Base-by-base conservation (phyloP, 2,797 vertebrate species). In the Poecilia velifera region DNA sequence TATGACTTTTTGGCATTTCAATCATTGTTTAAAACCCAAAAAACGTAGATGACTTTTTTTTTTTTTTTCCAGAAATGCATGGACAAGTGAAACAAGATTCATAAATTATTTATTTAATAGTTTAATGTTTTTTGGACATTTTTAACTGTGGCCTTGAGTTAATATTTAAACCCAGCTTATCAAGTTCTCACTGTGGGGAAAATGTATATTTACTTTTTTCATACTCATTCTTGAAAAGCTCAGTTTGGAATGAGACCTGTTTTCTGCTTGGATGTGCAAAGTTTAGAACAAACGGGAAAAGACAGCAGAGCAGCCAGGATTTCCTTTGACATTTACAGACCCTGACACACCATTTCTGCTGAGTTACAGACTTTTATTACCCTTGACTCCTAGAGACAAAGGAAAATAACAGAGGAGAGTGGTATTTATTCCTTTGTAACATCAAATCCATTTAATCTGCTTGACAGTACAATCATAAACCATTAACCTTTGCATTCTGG, bases 141-240 rank as follows among this genome's bases (percentile, higher is more conserved):
- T 76, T 91, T 79, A 87, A 45, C 78, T 72, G 81, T 76, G 82
- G 51, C 85, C 70, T 79, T 59, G 14, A 41, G 88, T 94, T 74
- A 88, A 92, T 91, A 90, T 93, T 93, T 92, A 84, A 93, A 89
- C 76, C 28, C 46, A 64, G 45, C 73, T 28, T 84, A 91, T 92
- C 77, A 82, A 46, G 86, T 85, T 87, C 81, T 83, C 76, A 55
- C 78, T 75, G 83, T 78, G 25, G 80, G 84, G 79, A 53, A 80
- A 90, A 72, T n/a, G 36, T 79, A 88, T 85, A 72, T 74, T 51
- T 57, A 46, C 68, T 81, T 81, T 84, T 47, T 74, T 70, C 20
- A 28, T 47, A 28, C 53, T 71, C 34, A 3, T 73, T 84, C 57
- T 82, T 62, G 59, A 45, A 77, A 76, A 86, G 79, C 77, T 74